Base-by-base conservation (phyloP, 2,888 invertebrate species). In the Ophion costatus region DNA sequence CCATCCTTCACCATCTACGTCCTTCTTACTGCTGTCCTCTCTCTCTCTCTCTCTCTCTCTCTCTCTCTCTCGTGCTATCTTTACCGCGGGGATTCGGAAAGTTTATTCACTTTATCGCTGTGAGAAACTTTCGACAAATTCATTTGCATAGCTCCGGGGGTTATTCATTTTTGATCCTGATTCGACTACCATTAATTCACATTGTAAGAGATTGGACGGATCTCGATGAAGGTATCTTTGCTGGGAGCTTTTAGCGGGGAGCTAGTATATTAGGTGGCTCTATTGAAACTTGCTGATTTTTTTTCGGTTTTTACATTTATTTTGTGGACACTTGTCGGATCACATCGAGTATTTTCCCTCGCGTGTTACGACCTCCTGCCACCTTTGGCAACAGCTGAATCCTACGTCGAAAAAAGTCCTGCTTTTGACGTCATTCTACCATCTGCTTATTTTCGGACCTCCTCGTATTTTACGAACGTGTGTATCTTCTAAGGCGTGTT, bases 81-180 rank as follows among this genome's bases (percentile, higher is more conserved):
- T 71, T 69, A 69, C 61, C 29, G 64, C 59, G 22, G 64, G 22
- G 14, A 24, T 67, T 71, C 81, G 42, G 71, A 67, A 74, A 84
- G 84, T 79, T 85, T 82, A 82, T 85, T 82, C 79, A 82, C 79
- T 85, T 85, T 84, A 75, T 79, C 75, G 70, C 66, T 56, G 59
- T 51, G 38, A 66, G 56, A 75, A 84, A 78, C 81, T 78, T 84
- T 81, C 81, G 77, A 78, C 81, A 81, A 84, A 81, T 84, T 84
- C 70, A 81, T 84, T 84, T 69, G 73, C 69, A 83, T 67, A 79
- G 79, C 70, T 79, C 57, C 22, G 42, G 66, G 66, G 71, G 66
- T 67, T 64, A 78, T 78, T 70, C 64, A 78, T 78, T 84, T 70
- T 81, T 74, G 70, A 81, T 70, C 81, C 78, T 75, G 78, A 84